Percentiles rank a stretch among this genome's conserved stretches.
phyloP scores from a whole-genome alignment of 2,888 invertebrate species.

The Dromius quadrimaculatus region DNA sequence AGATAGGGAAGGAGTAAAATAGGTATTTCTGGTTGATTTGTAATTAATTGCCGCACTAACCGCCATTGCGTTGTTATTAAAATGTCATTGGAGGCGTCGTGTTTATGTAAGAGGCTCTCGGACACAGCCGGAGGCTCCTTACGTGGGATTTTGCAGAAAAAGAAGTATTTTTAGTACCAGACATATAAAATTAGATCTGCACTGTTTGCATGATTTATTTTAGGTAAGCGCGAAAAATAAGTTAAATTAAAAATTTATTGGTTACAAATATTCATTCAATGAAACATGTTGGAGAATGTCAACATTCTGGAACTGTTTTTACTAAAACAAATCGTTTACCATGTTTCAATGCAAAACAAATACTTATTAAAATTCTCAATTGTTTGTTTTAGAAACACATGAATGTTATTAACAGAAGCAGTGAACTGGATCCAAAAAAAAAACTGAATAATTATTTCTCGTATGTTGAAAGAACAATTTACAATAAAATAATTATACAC shows the following conservation, averaged over 20 bases:
- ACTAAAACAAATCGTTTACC: too few relatives aligned
- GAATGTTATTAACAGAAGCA: neutral
- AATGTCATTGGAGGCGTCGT: constrained; percentile 45
- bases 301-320: too few relatives aligned
- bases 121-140: neutral
- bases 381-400: neutral
- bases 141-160: neutral
- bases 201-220: too few relatives aligned
- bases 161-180: too few relatives aligned
- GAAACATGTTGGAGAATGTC: too few relatives aligned
- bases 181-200: too few relatives aligned
- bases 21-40: constrained; percentile 45
- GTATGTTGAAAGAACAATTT: constrained; percentile 3
- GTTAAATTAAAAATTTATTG: too few relatives aligned
- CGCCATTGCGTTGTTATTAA: constrained; percentile 42
- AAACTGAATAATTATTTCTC: neutral
- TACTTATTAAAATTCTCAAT: too few relatives aligned
- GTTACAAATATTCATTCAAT: too few relatives aligned
- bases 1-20: constrained; percentile 31
- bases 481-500: constrained; percentile 19
- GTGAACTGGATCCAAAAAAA: neutral
- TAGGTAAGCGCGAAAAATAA: too few relatives aligned
- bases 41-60: constrained; percentile 47
- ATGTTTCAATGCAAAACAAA: too few relatives aligned
- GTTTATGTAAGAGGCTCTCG: constrained; percentile 21